Base-by-base conservation (phyloP, 1,140 invertebrate genomes). In the Gyrodactylus bullatarudis region DNA sequence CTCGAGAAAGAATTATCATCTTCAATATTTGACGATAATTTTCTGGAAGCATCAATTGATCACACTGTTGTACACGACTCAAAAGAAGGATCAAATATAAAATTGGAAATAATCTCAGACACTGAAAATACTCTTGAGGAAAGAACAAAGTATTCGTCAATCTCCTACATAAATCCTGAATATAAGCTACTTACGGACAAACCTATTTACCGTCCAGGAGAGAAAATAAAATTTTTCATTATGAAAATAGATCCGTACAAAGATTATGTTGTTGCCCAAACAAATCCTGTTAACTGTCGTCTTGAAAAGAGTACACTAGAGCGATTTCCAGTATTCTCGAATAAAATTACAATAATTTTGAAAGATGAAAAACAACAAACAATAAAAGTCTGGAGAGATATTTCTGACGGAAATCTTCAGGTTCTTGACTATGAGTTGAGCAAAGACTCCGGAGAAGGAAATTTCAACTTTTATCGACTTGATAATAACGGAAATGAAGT, bases 201-300 rank as follows among this genome's bases (percentile, higher is more conserved):
- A n/a, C 70, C 70, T 23, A 71, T 71, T 25, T 71, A 71, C 24
- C 21, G 24, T 23, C 70, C 70, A 1, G 70, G 70, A 2, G 70
- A 71, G 8, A 71, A 24, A 25, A 25, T 71, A 1, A 23, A 25
- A n/a, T 71, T 71, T 1, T 24, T 21, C 2, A 23, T 71, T 19
- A 71, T 71, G 23, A 1, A n/a, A 23, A 71, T 71, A 1, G 21
- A 71, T 26, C 70, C 70, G 16, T 16, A 2, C 2, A 69, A 69
- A 2, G n/a, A 54, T 54, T 54, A 54, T n/a, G 34, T 54, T 54
- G n/a, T 8, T 16, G 8, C 8, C 8, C 34, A 54, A 54, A 54
- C 34, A 54, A 54, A n/a, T 54, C 8, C 8, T 16, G 34, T 54
- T 8, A 54, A 54, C n/a, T 54, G 34, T n/a, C 8, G n/a, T 8